phyloP scores from a whole-genome alignment of 1,140 invertebrate species.

The Drosophila tsacasi region DNA sequence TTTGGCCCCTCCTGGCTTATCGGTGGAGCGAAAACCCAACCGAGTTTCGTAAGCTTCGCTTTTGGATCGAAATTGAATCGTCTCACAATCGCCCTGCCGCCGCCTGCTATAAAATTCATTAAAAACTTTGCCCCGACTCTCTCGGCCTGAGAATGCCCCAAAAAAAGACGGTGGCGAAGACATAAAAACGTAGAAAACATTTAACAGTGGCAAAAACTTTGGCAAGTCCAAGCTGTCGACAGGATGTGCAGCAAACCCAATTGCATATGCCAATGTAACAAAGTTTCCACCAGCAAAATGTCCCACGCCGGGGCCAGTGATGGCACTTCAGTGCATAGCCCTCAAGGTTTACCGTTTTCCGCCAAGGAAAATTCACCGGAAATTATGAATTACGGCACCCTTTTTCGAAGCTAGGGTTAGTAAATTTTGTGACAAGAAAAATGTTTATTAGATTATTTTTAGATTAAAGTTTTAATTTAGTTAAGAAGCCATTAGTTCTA shows the following conservation, averaged over 20 bases:
- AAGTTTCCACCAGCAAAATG: conserved; percentile 67
- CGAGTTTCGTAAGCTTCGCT: conserved; percentile 54
- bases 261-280: conserved; percentile 79
- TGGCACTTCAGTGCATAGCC: conserved; percentile 9
- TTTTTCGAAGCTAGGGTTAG: neutral
- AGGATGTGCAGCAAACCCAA: conserved; percentile 82
- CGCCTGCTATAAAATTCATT: conserved; percentile 80
- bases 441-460: neutral
- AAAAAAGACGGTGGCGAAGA: conserved; percentile 55
- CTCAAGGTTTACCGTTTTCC: neutral
- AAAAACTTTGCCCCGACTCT: conserved; percentile 63
- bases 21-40: conserved; percentile 10
- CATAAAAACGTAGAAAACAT: conserved; percentile 67
- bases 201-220: conserved; percentile 77
- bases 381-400: conserved; percentile 7
- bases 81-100: conserved; percentile 46
- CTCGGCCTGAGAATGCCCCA: conserved; percentile 32
- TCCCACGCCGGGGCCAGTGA: conserved; percentile 41
- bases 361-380: conserved; percentile 1
- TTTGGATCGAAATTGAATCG: conserved; percentile 44
- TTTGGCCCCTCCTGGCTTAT: conserved; percentile 60
- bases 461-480: neutral
- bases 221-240: conserved; percentile 79
- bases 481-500: fast-evolving
- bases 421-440: neutral